These are phyloP conservation scores for Machimus atricapillus DNA, from an alignment of 2,888 invertebrate genomes.

Conservation along the genomic window DNA sequence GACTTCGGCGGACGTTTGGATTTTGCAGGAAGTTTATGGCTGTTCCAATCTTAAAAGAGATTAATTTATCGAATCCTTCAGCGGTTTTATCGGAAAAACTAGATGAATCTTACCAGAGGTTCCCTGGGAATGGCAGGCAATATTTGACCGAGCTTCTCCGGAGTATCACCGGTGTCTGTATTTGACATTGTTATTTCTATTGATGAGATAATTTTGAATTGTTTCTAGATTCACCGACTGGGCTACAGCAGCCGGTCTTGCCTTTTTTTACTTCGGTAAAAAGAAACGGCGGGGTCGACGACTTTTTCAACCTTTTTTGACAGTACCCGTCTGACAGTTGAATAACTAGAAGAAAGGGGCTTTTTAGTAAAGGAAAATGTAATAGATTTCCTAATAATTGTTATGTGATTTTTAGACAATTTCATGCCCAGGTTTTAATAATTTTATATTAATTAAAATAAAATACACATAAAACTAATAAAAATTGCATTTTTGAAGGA, in stretches of 20 bases:
- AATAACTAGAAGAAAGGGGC: not conserved
- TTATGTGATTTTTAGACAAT: not conserved
- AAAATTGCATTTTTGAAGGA: not conserved
- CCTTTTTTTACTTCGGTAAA: not conserved
- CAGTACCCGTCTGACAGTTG: not conserved
- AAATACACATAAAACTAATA: not conserved
- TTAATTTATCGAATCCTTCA: not conserved
- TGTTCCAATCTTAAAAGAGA: constrained; percentile 74
- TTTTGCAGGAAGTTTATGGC: constrained; percentile 87
- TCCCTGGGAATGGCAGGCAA: constrained; percentile 54
- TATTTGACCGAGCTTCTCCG: constrained; percentile 42
- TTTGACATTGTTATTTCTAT: constrained; percentile 59
- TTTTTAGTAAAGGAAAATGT: not conserved
- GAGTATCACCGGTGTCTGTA: constrained; percentile 60
- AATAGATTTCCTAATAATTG: not conserved
- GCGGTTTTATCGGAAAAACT: not conserved
- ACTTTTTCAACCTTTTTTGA: not conserved
- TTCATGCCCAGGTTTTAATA: not conserved
- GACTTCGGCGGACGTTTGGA: constrained; percentile 80
- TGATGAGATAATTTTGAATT: constrained; percentile 59
- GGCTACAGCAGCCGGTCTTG: not conserved
- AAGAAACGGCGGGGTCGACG: not conserved
- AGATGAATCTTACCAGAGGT: constrained; percentile 54
- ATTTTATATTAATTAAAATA: not conserved
- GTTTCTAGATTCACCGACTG: not conserved